Evolutionary conservation across 2,113 vertebrate species (phyloP), one percentile per base, ranked within the genome.

Genomic region (Malurus elegans): DNA sequence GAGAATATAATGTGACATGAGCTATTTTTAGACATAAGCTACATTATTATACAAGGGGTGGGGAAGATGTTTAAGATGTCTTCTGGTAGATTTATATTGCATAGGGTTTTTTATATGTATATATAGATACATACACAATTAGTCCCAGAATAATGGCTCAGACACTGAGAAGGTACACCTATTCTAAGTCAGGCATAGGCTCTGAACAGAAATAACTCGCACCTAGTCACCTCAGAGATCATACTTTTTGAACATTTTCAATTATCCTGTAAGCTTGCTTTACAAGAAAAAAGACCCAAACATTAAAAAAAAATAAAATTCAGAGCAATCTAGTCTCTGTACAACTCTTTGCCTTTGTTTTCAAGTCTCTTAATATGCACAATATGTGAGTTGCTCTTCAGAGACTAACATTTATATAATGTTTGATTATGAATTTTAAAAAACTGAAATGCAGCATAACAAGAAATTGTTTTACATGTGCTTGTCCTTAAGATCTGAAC

Each of bases 1-100:
- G 82, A 86, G 94, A 92, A 84, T 80, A 62, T 93, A 92, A 92
- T 64, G n/a, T 91, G 67, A 47, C 50, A 64, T 58, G 51, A 91
- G 79, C 11, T 67, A 89, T 83, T 79, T 93, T 94, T 74, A 84
- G 80, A 44, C 7, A 61, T 36, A 66, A 91, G 20, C 12, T 81
- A 42, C 15, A 44, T 40, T 78, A 75, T 75, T 86, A 81, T 44
- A 67, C 8, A 65, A 75, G 73, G 38, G 26, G 29, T 0, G 0
- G 29, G 54, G 20, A 79, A 79, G 57, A 60, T 10, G 25, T 66
- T 76, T 65, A 53, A 90, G 36, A 78, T n/a, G 16, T 29, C 36
- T 57, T 88, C 45, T 86, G 32, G 13, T 65, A 62, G 44, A 65
- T 83, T 69, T 47, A 48, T 54, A 45, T 26, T 51, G 29, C 14